A percentile compares a stretch with the other conserved stretches of the same genome.
Conservation (phyloP, 1,140 invertebrate species). For the Hylyphantes graminicola region DNA sequence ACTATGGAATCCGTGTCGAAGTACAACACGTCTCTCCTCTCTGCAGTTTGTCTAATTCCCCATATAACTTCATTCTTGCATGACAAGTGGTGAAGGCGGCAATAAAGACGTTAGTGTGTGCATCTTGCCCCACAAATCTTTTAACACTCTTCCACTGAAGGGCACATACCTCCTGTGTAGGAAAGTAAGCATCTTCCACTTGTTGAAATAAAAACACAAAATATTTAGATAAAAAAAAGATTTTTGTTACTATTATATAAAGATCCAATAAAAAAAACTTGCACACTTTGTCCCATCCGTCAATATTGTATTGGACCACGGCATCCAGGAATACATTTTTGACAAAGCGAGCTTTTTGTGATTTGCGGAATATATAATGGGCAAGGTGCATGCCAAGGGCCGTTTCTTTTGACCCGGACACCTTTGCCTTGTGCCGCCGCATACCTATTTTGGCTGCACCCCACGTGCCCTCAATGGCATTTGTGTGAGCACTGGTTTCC, state of each 20-base stretch:
- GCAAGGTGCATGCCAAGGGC: too few relatives aligned
- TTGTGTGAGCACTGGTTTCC: too few relatives aligned
- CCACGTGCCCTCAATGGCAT: too few relatives aligned
- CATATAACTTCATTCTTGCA: conserved; percentile 29
- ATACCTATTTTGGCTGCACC: too few relatives aligned
- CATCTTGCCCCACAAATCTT: conserved; percentile 17
- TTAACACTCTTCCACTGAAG: background rate
- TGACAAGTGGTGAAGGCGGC: conserved; percentile 34
- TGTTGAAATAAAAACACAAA: background rate
- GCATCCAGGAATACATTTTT: too few relatives aligned
- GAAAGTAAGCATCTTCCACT: background rate
- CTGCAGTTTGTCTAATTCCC: conserved; percentile 18
- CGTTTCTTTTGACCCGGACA: too few relatives aligned
- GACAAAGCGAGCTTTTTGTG: too few relatives aligned
- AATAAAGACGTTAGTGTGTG: conserved; percentile 37
- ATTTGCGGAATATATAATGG: too few relatives aligned
- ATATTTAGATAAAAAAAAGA: too few relatives aligned
- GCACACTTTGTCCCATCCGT: conserved; percentile 2
- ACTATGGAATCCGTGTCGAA: conserved; percentile 32
- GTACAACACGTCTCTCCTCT: conserved; percentile 32
- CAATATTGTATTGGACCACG: conserved; percentile 20
- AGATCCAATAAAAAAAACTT: too few relatives aligned
- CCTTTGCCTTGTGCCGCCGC: too few relatives aligned
- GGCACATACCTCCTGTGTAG: background rate
- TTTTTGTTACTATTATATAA: too few relatives aligned